Evolutionary conservation across 2,888 invertebrate genomes (phyloP).

Genomic region (Volucella bombylans): DNA sequence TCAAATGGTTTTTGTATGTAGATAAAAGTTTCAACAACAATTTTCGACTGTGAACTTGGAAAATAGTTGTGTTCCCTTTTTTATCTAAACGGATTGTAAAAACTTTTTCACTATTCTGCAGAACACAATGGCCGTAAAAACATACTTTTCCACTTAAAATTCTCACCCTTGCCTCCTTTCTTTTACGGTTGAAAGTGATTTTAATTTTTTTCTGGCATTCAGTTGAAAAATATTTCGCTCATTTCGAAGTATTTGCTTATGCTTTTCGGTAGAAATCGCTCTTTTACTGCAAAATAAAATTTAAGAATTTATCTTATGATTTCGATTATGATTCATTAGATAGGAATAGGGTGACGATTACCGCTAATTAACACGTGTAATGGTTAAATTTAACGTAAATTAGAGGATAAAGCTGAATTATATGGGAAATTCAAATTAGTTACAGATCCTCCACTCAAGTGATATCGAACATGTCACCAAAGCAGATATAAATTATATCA

Average conservation of each 20-base stretch:
- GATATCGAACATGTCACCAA: conserved; percentile 7
- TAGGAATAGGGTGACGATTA: not conserved
- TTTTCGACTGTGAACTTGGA: not conserved
- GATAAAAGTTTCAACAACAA: not conserved
- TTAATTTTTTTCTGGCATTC: too few species aligned
- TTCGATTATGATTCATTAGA: not conserved
- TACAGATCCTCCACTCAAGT: conserved; percentile 1
- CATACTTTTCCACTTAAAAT: too few species aligned
- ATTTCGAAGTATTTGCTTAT: not conserved
- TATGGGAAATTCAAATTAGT: not conserved
- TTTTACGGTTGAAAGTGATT: too few species aligned
- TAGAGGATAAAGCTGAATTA: not conserved
- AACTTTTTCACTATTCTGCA: not conserved
- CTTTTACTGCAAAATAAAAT: not conserved
- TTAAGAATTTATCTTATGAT: too few species aligned
- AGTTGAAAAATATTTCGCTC: not conserved
- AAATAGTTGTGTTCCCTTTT: not conserved
- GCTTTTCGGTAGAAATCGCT: not conserved
- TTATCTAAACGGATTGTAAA: not conserved
- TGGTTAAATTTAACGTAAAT: not conserved
- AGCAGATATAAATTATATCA: not conserved
- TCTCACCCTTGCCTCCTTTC: too few species aligned
- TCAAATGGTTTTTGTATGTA: conserved; percentile 15
- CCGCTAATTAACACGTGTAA: not conserved
- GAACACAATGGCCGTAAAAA: not conserved